A percentile compares a stretch with the other conserved stretches of the same genome.
Evolutionary conservation across 2,888 invertebrate genomes (phyloP).

Genomic region (Drosophila anomelani): DNA sequence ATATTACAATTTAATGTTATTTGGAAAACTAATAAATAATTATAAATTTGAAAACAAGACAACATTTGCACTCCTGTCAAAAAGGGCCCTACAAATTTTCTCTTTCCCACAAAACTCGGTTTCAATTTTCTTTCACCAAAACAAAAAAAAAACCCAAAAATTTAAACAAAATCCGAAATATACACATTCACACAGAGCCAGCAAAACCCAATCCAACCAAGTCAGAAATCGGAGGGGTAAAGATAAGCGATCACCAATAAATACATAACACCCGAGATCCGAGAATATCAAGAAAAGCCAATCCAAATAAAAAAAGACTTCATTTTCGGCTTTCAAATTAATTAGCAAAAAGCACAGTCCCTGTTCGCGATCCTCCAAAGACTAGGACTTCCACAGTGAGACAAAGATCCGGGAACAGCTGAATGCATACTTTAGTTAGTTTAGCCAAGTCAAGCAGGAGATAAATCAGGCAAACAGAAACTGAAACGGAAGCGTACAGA

Average conservation of each 20-base stretch:
- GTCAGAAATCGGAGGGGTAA: constrained; percentile 6
- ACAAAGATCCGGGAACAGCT: neutral
- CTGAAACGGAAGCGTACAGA: neutral
- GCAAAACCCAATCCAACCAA: constrained; percentile 14
- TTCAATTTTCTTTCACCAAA: constrained; percentile 58
- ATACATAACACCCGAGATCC: neutral
- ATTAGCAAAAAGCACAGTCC: neutral
- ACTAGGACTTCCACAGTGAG: neutral
- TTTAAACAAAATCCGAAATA: constrained; percentile 50
- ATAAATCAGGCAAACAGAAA: neutral
- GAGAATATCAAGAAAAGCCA: neutral
- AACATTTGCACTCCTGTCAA: constrained; percentile 46
- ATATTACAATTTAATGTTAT: no score
- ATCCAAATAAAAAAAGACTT: neutral
- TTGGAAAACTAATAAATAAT: no score
- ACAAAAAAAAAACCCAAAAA: constrained; percentile 38
- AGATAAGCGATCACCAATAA: neutral
- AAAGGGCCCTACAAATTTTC: constrained; percentile 37
- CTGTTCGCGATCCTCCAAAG: neutral
- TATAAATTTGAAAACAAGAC: constrained; percentile 4
- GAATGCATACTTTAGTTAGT: neutral
- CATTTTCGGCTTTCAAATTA: neutral
- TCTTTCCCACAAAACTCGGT: constrained; percentile 53
- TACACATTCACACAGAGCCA: constrained; percentile 49
- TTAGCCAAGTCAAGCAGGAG: no score